Conservation (phyloP, 2,888 invertebrate genomes). For the Aplocera efformata region DNA sequence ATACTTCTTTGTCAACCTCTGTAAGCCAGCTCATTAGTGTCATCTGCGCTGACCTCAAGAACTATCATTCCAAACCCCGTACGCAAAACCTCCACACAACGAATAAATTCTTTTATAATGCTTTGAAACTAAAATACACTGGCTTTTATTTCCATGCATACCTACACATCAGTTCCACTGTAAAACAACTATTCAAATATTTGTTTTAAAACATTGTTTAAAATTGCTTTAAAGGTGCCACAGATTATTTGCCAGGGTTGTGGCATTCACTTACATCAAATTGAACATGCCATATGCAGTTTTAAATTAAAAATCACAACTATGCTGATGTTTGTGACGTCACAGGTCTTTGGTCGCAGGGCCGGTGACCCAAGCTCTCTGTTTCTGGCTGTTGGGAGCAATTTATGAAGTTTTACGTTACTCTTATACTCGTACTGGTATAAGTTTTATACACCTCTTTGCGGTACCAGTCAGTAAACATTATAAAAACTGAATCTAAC, state of each 20-base stretch:
- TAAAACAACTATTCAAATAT: conserved; percentile 28
- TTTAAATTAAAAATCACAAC: conserved; percentile 33
- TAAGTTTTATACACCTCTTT: neutral
- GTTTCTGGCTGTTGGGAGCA: conserved; percentile 2
- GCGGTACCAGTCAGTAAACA: too few species aligned
- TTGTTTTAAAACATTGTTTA: conserved; percentile 26
- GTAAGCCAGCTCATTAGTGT: too few species aligned
- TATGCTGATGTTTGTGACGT: conserved; percentile 25
- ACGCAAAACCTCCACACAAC: too few species aligned
- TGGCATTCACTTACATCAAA: conserved; percentile 25
- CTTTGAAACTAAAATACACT: conserved; percentile 16
- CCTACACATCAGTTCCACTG: conserved; percentile 16
- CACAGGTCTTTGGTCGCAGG: conserved; percentile 36
- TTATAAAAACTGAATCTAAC: too few species aligned
- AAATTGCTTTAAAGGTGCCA: too few species aligned
- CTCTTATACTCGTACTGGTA: conserved; percentile 12
- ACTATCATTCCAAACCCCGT: too few species aligned
- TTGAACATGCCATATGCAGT: conserved; percentile 31
- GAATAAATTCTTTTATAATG: too few species aligned
- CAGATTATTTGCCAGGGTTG: too few species aligned
- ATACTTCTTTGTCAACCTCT: too few species aligned
- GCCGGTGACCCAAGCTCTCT: conserved; percentile 35
- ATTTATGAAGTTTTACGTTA: conserved; percentile 15
- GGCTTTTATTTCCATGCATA: conserved; percentile 22
- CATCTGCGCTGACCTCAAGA: too few species aligned